phyloP scores from a whole-genome alignment of 1,140 invertebrate species.

The Xylocopa sonorina region DNA sequence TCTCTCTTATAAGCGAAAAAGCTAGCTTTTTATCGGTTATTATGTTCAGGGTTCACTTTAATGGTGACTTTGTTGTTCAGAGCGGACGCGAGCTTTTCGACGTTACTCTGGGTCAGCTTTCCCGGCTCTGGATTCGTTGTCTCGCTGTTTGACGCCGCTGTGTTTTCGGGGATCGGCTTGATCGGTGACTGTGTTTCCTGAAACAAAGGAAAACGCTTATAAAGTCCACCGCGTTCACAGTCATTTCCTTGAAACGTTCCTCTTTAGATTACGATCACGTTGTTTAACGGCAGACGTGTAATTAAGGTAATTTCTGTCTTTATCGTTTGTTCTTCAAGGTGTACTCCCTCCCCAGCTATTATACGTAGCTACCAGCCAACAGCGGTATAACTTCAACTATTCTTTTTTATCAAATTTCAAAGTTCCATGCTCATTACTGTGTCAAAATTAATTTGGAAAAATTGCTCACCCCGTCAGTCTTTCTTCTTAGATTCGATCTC shows the following conservation, averaged over 20 bases:
- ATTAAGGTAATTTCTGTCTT: conserved; percentile 13
- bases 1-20: conserved; percentile 1
- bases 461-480: conserved; percentile 85
- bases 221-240: too few species aligned
- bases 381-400: background rate
- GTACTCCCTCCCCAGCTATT: background rate
- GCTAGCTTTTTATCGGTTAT: conserved; percentile 72
- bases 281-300: background rate
- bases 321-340: background rate
- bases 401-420: too few species aligned
- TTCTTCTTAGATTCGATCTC: conserved; percentile 87
- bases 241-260: background rate
- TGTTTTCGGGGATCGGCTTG: conserved; percentile 53
- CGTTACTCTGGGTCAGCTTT: conserved; percentile 66
- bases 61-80: conserved; percentile 80
- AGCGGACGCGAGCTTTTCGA: conserved; percentile 76
- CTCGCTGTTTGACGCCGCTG: conserved; percentile 44
- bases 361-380: background rate
- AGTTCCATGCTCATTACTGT: too few species aligned
- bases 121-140: conserved; percentile 60
- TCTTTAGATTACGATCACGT: background rate
- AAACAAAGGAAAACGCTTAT: background rate
- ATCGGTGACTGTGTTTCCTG: conserved; percentile 52
- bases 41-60: conserved; percentile 77
- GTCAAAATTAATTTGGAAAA: too few species aligned